Percentiles rank a stretch among this genome's conserved stretches.
Conservation (phyloP, 2,113 vertebrate genomes). For the Silurus meridionalis region DNA sequence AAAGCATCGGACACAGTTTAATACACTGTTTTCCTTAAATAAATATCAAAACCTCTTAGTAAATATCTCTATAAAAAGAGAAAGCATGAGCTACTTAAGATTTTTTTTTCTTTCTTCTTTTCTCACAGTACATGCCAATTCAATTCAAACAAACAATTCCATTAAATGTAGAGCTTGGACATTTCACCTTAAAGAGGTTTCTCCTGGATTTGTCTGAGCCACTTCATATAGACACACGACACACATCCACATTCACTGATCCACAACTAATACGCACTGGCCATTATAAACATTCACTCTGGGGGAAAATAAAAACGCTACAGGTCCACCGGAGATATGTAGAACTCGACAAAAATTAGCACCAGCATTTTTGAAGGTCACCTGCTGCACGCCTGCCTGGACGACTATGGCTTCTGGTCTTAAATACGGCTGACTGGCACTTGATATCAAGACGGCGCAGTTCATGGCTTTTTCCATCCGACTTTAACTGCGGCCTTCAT, state of each 20-base stretch:
- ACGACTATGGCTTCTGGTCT: slow-evolving; percentile 53
- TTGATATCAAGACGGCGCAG: slow-evolving; percentile 33
- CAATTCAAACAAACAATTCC: slow-evolving; percentile 1
- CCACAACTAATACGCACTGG: slow-evolving; percentile 22
- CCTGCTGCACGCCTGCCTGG: slow-evolving; percentile 32
- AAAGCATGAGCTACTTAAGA: not conserved
- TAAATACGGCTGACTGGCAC: slow-evolving; percentile 40
- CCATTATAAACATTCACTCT: slow-evolving; percentile 1
- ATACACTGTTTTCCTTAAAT: not conserved
- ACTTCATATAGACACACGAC: slow-evolving; percentile 11
- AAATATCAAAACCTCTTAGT: slow-evolving; percentile 4
- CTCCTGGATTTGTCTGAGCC: slow-evolving; percentile 26
- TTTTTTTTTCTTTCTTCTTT: not conserved
- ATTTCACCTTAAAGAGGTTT: not conserved
- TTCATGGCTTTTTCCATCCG: slow-evolving; percentile 56
- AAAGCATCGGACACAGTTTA: not conserved
- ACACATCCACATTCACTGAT: slow-evolving; percentile 19
- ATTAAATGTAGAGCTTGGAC: slow-evolving; percentile 9
- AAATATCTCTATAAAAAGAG: slow-evolving; percentile 26
- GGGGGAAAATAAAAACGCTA: slow-evolving; percentile 30
- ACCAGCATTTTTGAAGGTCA: slow-evolving; percentile 44
- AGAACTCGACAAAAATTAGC: slow-evolving; percentile 48
- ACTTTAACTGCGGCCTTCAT: not conserved
- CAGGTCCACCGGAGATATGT: slow-evolving; percentile 27
- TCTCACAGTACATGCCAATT: slow-evolving; percentile 10